These are phyloP conservation scores for Erethizon dorsatum DNA, from an alignment of 2,797 vertebrate species.

Conservation along the genomic window DNA sequence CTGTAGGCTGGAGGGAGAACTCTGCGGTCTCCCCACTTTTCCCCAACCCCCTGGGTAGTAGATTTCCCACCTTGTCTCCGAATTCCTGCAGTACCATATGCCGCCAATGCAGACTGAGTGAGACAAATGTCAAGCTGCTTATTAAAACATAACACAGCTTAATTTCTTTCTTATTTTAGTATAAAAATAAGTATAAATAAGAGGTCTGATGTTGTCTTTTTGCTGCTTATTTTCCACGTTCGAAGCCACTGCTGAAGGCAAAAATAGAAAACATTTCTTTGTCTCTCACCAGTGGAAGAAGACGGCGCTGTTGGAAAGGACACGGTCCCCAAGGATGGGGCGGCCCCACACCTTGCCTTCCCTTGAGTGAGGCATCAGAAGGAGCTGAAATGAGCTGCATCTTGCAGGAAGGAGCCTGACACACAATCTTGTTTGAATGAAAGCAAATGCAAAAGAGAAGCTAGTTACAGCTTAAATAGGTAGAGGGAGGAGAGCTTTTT, in stretches of 20 bases:
- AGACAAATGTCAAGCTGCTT: background rate
- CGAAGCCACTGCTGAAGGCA: background rate
- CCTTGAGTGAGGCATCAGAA: background rate
- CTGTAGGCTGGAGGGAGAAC: background rate
- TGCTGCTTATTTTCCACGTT: background rate
- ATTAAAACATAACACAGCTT: slow-evolving; percentile 32
- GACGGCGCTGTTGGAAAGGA: background rate
- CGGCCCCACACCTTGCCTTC: background rate
- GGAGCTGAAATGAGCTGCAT: background rate
- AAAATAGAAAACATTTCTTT: background rate
- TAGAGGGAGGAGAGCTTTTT: background rate
- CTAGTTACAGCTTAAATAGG: background rate
- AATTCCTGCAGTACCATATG: background rate
- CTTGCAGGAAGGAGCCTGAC: background rate
- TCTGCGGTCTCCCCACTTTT: accelerated
- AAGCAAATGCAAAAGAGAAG: background rate
- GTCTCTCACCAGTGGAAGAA: background rate
- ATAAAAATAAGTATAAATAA: slow-evolving; percentile 23
- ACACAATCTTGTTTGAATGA: background rate
- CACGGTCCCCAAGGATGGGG: accelerated
- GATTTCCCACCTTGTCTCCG: background rate
- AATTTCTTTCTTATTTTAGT: slow-evolving; percentile 37
- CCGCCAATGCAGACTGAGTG: accelerated
- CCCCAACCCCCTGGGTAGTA: too few relatives aligned
- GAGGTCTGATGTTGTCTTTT: background rate